A percentile compares a stretch with the other conserved stretches of the same genome.
Conservation (phyloP, 2,113 vertebrate species). For the Dasyprocta punctata region DNA sequence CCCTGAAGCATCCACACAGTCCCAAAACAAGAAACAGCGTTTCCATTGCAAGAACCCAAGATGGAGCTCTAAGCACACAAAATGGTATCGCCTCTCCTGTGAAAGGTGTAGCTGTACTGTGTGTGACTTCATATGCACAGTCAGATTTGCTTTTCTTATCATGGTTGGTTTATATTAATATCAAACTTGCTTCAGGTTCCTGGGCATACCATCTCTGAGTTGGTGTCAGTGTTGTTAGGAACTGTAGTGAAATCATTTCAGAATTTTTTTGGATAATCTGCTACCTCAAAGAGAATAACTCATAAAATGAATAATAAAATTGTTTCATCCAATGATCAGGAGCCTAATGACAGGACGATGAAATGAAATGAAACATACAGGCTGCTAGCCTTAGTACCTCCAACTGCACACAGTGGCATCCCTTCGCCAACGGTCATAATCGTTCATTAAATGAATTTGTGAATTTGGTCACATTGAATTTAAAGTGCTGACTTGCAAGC, state of each 20-base stretch:
- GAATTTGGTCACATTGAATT: not conserved
- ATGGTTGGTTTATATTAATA: slow-evolving; percentile 1
- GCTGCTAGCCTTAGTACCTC: not conserved
- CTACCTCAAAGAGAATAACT: slow-evolving; percentile 43
- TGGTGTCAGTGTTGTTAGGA: not conserved
- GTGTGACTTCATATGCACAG: slow-evolving; percentile 21
- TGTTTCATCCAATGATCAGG: not conserved
- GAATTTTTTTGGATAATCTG: not conserved
- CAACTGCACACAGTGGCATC: not conserved
- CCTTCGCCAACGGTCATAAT: not conserved
- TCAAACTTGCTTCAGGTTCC: not conserved
- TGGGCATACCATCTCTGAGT: not conserved
- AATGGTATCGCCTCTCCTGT: slow-evolving; percentile 47
- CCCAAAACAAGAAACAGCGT: slow-evolving; percentile 10
- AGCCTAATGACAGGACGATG: not conserved
- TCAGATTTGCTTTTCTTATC: slow-evolving; percentile 51
- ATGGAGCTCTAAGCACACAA: slow-evolving; percentile 73
- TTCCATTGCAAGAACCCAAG: slow-evolving; percentile 66
- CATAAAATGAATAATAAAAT: slow-evolving; percentile 42
- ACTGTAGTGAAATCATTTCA: slow-evolving; percentile 41
- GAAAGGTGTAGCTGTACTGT: slow-evolving; percentile 8
- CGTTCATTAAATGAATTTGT: not conserved
- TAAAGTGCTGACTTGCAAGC: slow-evolving; percentile 21
- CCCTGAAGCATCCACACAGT: slow-evolving; percentile 23
- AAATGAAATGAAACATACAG: not conserved